Base-by-base conservation (phyloP, 2,888 invertebrate species). In the Caenorhabditis sp. region DNA sequence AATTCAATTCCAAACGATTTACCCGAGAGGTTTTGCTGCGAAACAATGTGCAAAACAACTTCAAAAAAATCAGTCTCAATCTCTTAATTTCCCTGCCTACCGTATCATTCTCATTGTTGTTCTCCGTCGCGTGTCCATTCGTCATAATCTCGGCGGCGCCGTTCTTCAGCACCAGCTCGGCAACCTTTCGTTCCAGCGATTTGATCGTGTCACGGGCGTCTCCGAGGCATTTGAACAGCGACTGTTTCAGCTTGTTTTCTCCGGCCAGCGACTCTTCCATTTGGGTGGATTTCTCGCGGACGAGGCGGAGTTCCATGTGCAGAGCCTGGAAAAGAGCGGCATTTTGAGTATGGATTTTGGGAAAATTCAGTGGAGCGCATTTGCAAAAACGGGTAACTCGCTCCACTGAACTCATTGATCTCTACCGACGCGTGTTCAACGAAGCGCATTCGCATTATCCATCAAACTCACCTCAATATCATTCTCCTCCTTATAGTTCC, bases 161-260 rank as follows among this genome's bases (percentile, higher is more conserved):
- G 44, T 44, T 65, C 32, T 62, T 69, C 70, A 20, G n/a, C 32
- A 76, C 51, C 18, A 83, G 26, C 28, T 83, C 83, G 24, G 40
- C 44, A 13, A 72, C 44, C 20, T 37, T 15, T 47, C 65, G 58
- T 61, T 84, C 84, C 67, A 84, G 44, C 5, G 44, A 26, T 32
- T 80, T 74, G 50, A 84, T 87, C 11, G 56, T 72, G 18, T 77
- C 77, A 40, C 82, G 74, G 22, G 85, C 84, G 11, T 85, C 85
- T 2, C 87, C 85, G 22, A 87, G 82, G 35, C 85, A 85, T 85
- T 97, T 96, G 93, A 98, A 97, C 91, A 99, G 94, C 94, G 99
- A 98, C 90, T 98, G 94, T 94, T 99, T 99, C 93, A 98, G 95
- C 90, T 97, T 95, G 88, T 97, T 99, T 94, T 99, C 98, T 60